Conservation (phyloP, 2,888 invertebrate genomes). For the Polydrusus pterygomalis region DNA sequence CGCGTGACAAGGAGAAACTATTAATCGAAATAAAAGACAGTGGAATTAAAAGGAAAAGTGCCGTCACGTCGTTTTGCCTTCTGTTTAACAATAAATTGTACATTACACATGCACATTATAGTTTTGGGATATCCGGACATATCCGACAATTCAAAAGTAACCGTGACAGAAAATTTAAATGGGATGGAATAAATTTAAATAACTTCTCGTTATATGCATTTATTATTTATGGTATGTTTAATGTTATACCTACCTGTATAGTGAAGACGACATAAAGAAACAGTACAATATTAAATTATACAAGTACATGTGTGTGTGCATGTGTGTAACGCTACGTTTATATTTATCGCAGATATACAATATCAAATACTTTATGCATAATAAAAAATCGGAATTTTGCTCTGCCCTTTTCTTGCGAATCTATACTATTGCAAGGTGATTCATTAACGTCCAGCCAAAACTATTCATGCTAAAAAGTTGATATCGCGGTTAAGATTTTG, state of each 20-base stretch:
- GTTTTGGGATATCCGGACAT: slow-evolving; percentile 39
- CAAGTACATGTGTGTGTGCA: too few species aligned
- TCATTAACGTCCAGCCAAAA: too few species aligned
- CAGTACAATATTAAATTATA: too few species aligned
- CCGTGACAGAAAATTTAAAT: slow-evolving; percentile 18
- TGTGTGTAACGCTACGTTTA: too few species aligned
- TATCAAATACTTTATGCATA: too few species aligned
- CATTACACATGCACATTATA: slow-evolving; percentile 28
- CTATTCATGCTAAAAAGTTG: too few species aligned
- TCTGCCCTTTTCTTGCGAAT: too few species aligned
- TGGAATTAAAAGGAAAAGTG: slow-evolving; percentile 15
- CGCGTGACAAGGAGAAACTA: slow-evolving; percentile 1
- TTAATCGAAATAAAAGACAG: slow-evolving; percentile 20
- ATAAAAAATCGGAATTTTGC: too few species aligned
- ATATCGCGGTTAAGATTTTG: too few species aligned
- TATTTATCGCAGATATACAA: too few species aligned
- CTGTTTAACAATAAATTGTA: slow-evolving; percentile 18
- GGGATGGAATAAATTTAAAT: slow-evolving; percentile 12
- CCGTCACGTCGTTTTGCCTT: slow-evolving; percentile 8
- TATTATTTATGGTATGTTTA: slow-evolving; percentile 2
- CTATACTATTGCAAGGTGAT: too few species aligned
- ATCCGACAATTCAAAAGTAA: slow-evolving; percentile 20
- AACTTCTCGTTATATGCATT: not conserved
- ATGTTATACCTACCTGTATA: not conserved
- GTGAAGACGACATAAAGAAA: too few species aligned